These are phyloP conservation scores for Lomographa bimaculata DNA, from an alignment of 2,888 invertebrate genomes.

Conservation along the genomic window DNA sequence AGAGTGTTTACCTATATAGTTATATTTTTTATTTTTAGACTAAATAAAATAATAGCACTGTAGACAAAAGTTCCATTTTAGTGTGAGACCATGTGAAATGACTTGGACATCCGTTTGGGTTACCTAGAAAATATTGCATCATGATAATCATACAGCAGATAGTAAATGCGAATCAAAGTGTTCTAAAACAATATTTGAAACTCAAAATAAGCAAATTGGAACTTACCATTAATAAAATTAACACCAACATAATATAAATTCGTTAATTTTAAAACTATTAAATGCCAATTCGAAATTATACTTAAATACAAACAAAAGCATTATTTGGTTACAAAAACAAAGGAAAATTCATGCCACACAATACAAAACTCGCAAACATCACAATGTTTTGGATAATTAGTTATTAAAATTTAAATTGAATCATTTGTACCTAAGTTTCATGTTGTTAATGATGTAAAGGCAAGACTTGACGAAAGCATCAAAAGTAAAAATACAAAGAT, in stretches of 20 bases:
- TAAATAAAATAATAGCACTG: slow-evolving; percentile 51
- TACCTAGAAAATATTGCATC: slow-evolving; percentile 79
- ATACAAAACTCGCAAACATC: slow-evolving; percentile 30
- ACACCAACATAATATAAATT: slow-evolving; percentile 72
- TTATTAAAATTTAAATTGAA: slow-evolving; percentile 19
- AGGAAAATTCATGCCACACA: slow-evolving; percentile 35
- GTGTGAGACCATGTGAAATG: slow-evolving; percentile 61
- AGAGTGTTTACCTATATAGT: slow-evolving; percentile 40
- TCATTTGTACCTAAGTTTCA: slow-evolving; percentile 38
- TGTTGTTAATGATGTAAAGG: slow-evolving; percentile 43
- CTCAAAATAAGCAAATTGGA: slow-evolving; percentile 44
- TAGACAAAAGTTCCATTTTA: slow-evolving; percentile 66
- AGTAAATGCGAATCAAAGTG: slow-evolving; percentile 25
- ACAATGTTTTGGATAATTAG: slow-evolving; percentile 32
- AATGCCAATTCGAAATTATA: slow-evolving; percentile 34
- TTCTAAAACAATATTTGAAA: slow-evolving; percentile 37
- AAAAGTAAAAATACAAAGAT: slow-evolving; percentile 25
- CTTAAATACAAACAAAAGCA: slow-evolving; percentile 27
- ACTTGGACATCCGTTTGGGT: slow-evolving; percentile 80
- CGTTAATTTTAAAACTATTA: slow-evolving; percentile 40
- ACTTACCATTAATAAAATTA: slow-evolving; percentile 74
- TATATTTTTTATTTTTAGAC: slow-evolving; percentile 45
- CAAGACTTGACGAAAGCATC: slow-evolving; percentile 46
- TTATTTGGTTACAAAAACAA: slow-evolving; percentile 35
- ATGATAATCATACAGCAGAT: slow-evolving; percentile 60